These are phyloP conservation scores for Protobothrops mucrosquamatus DNA, from an alignment of 2,113 vertebrate species.

Conservation along the genomic window DNA sequence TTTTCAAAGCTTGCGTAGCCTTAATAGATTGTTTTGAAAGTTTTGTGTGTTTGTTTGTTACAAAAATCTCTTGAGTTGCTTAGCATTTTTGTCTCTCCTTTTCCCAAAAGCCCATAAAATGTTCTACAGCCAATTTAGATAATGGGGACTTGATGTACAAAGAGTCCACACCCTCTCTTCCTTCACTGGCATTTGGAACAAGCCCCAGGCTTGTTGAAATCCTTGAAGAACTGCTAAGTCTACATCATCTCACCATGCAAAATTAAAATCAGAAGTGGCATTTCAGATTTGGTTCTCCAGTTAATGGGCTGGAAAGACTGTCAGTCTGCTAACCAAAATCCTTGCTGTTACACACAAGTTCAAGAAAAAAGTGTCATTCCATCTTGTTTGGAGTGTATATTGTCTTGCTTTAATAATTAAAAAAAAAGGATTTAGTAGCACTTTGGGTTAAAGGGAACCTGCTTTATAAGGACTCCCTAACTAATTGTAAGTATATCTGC, in stretches of 20 bases:
- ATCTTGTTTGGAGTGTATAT: background rate
- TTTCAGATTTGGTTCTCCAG: slow-evolving; percentile 11
- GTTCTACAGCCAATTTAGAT: background rate
- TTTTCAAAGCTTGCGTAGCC: background rate
- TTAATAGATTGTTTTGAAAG: background rate
- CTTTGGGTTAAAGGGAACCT: slow-evolving; percentile 14
- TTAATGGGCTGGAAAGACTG: slow-evolving; percentile 20
- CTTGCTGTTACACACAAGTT: slow-evolving; percentile 3
- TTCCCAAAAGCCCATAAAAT: background rate
- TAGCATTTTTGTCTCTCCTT: background rate
- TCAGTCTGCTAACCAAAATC: slow-evolving; percentile 4
- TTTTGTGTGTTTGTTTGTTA: background rate
- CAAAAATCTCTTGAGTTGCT: background rate
- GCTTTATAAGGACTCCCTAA: slow-evolving; percentile 53
- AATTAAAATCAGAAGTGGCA: slow-evolving; percentile 24
- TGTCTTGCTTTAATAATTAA: background rate
- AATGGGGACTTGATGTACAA: background rate
- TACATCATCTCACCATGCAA: slow-evolving; percentile 2
- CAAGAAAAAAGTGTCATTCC: background rate
- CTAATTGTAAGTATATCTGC: slow-evolving; percentile 49
- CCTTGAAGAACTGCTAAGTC: background rate
- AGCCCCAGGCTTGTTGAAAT: background rate
- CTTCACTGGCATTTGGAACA: slow-evolving; percentile 2
- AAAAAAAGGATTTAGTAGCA: slow-evolving; percentile 20
- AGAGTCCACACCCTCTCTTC: background rate